Evolutionary conservation across 2,113 vertebrate genomes (phyloP).

Genomic region (Tupaia tana): DNA sequence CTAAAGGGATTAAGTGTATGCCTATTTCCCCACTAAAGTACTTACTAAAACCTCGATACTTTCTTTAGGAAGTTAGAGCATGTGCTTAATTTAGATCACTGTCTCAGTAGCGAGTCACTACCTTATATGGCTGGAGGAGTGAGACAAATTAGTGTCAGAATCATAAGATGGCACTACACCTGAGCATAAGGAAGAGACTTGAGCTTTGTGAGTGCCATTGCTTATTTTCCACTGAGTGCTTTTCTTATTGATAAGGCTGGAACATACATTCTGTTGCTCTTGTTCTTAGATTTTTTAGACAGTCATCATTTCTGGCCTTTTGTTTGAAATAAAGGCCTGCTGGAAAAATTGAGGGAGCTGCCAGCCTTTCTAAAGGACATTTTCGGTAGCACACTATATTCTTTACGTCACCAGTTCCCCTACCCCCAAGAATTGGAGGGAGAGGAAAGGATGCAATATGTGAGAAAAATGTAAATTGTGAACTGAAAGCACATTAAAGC

Average conservation of each 20-base stretch:
- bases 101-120: conserved; percentile 45
- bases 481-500: conserved; percentile 54
- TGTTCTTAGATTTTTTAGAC: conserved; percentile 77
- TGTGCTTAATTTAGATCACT: conserved; percentile 76
- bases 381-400: conserved; percentile 69
- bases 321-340: conserved; percentile 82
- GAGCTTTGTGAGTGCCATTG: conserved; percentile 38
- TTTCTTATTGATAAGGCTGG: conserved; percentile 74
- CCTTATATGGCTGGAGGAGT: conserved; percentile 54
- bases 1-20: conserved; percentile 18
- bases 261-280: conserved; percentile 67
- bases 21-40: conserved; percentile 62
- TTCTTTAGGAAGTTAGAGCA: conserved; percentile 67
- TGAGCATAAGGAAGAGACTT: neutral
- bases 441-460: neutral
- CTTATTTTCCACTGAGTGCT: conserved; percentile 58
- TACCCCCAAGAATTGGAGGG: neutral
- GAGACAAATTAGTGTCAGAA: conserved; percentile 67
- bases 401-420: conserved; percentile 30
- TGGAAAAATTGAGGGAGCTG: conserved; percentile 80
- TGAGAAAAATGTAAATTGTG: conserved; percentile 65
- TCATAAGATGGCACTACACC: conserved; percentile 64
- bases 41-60: conserved; percentile 32
- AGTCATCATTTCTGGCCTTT: conserved; percentile 80
- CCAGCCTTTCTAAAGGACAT: conserved; percentile 70